Evolutionary conservation across 92 coral and sea anemone species (phyloP).

Genomic region (Porites divaricata): DNA sequence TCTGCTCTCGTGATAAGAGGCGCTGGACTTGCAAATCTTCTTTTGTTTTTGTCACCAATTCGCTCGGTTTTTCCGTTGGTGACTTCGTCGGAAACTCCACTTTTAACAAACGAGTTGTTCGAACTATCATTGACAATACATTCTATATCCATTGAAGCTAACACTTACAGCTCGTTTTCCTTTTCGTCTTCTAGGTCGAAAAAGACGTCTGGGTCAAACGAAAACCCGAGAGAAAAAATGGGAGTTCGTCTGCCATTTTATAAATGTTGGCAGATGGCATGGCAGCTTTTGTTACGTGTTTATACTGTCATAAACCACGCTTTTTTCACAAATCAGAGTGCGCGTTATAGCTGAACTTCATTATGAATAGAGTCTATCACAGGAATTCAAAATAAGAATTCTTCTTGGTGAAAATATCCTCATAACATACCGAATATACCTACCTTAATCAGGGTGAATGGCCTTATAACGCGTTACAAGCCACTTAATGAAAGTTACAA

Average conservation of each 20-base stretch:
- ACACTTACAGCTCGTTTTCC: background rate
- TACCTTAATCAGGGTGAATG: too few relatives aligned
- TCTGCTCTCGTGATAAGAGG: slow-evolving; percentile 32
- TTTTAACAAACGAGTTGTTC: background rate
- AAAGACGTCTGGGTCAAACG: background rate
- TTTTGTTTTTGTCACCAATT: too few relatives aligned
- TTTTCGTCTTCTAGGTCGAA: background rate
- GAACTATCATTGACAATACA: background rate
- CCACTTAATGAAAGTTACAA: too few relatives aligned
- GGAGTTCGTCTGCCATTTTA: background rate
- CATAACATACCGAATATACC: too few relatives aligned
- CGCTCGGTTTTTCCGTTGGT: too few relatives aligned
- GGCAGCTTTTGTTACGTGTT: too few relatives aligned
- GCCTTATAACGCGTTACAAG: too few relatives aligned
- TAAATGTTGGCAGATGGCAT: too few relatives aligned
- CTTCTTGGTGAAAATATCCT: too few relatives aligned
- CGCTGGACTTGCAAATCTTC: slow-evolving; percentile 12
- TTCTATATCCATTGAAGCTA: background rate
- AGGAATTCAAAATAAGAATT: background rate
- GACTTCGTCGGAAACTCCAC: background rate
- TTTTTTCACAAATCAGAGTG: too few relatives aligned
- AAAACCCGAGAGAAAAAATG: background rate
- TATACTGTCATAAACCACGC: too few relatives aligned
- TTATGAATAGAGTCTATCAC: background rate
- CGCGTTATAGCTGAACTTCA: too few relatives aligned